These are phyloP conservation scores for Pheosia gnoma DNA, from an alignment of 2,888 invertebrate genomes.

Conservation along the genomic window DNA sequence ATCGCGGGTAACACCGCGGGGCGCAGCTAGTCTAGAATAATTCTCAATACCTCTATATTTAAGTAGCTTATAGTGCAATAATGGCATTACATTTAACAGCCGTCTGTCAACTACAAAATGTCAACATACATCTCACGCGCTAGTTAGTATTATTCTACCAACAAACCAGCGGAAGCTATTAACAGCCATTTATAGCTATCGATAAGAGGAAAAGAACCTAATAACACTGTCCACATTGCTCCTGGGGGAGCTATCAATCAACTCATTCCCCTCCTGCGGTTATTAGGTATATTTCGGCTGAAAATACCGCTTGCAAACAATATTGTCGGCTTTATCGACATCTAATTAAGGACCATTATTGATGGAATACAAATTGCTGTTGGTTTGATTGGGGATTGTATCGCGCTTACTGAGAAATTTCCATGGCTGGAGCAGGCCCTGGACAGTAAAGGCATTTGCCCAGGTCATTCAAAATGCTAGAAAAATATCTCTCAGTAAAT, in stretches of 20 bases:
- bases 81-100: neutral
- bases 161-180: slow-evolving; percentile 27
- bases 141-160: slow-evolving; percentile 7
- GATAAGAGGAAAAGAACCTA: slow-evolving; percentile 41
- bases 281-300: slow-evolving; percentile 50
- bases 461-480: too few species aligned
- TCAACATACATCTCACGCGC: neutral
- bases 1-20: too few species aligned
- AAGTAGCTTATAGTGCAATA: too few species aligned
- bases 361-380: slow-evolving; percentile 25
- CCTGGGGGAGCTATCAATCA: slow-evolving; percentile 54
- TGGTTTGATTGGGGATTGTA: slow-evolving; percentile 10
- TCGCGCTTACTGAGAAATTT: neutral
- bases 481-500: too few species aligned
- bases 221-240: slow-evolving; percentile 39
- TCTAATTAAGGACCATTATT: slow-evolving; percentile 58
- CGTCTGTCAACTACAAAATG: neutral
- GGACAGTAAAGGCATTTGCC: too few species aligned
- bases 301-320: slow-evolving; percentile 46
- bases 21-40: too few species aligned
- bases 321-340: slow-evolving; percentile 56
- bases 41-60: too few species aligned
- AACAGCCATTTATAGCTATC: slow-evolving; percentile 34
- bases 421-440: too few species aligned
- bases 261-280: slow-evolving; percentile 40